Conservation (phyloP, 1,140 invertebrate species). For the Saccostrea glomerata region DNA sequence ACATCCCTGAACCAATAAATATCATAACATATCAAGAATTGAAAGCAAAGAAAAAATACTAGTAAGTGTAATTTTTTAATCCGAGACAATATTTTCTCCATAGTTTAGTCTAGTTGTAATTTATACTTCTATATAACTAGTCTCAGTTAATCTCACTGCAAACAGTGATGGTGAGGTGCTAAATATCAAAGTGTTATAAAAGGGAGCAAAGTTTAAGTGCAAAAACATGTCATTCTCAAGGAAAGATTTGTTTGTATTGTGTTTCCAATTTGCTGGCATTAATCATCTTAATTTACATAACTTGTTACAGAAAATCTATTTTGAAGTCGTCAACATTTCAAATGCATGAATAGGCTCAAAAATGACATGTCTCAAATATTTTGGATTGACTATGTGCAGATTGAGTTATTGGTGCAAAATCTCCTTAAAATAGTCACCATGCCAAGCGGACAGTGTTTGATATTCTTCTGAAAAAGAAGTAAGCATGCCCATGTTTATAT, state of each 20-base stretch:
- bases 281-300: background rate
- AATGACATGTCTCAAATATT: conserved; percentile 18
- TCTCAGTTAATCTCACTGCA: conserved; percentile 11
- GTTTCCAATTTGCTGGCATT: background rate
- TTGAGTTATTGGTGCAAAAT: conserved; percentile 31
- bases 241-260: background rate
- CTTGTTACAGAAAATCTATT: conserved; percentile 16
- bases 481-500: conserved; percentile 25
- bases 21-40: too few relatives aligned
- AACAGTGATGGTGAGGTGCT: background rate
- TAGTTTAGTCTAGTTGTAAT: too few relatives aligned
- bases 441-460: conserved; percentile 42
- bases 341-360: background rate
- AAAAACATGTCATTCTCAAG: conserved; percentile 24
- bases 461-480: conserved; percentile 40
- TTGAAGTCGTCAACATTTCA: background rate
- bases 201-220: conserved; percentile 33
- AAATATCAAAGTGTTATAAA: background rate
- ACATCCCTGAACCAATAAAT: too few relatives aligned
- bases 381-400: background rate
- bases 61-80: too few relatives aligned
- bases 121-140: background rate
- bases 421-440: conserved; percentile 39
- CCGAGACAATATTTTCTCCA: too few relatives aligned
- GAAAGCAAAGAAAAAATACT: too few relatives aligned